Base-by-base conservation (phyloP, 2,888 invertebrate genomes). In the Apotomis turbidana region DNA sequence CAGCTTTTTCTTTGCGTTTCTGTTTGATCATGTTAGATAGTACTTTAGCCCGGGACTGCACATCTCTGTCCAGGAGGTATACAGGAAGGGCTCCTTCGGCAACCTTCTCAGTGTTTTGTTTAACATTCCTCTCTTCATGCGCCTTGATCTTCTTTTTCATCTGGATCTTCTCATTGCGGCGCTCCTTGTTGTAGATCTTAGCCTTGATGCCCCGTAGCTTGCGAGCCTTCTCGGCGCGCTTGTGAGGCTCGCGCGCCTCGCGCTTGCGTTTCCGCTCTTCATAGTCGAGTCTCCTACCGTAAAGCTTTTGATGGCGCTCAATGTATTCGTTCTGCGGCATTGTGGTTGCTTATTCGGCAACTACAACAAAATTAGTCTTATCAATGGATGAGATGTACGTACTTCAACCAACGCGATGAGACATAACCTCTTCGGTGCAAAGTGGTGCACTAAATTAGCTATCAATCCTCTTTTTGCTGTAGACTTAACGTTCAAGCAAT, bases 241-340 rank as follows among this genome's bases (percentile, higher is more conserved):
- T 97, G 88, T 99, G 98, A 1, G 98, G 98, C 86, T 97, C 96
- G 79, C 99, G 96, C 4, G 99, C 99, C 89, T 99, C 98, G 81
- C 96, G 96, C 92, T 99, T 99, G 51, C 99, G 94, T 90, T 98
- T 98, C 74, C 98, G 95, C 89, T 99, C 99, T 91, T 99, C 98
- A 95, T 99, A 98, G 94, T 99, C 99, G 75, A 99, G 95, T 76
- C 99, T 96, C 81, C 98, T 95, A 85, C 99, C 99, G 94, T 98
- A 97, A 52, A 99, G 95, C 90, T 99, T 99, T 86, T 97, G 96
- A 90, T 99, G 98, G 76, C 99, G 96, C 84, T 99, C 99, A 93
- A 99, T 99, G 90, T 99, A 98, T 93, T 99, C 99, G 95, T 99
- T 99, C 95, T 99, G 99, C 87, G 99, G 99, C 99, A 98, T 98